Evolutionary conservation across 2,888 invertebrate species (phyloP), one percentile per base, ranked within the genome.

Genomic region (Imbricaverruca yamaguchii): DNA sequence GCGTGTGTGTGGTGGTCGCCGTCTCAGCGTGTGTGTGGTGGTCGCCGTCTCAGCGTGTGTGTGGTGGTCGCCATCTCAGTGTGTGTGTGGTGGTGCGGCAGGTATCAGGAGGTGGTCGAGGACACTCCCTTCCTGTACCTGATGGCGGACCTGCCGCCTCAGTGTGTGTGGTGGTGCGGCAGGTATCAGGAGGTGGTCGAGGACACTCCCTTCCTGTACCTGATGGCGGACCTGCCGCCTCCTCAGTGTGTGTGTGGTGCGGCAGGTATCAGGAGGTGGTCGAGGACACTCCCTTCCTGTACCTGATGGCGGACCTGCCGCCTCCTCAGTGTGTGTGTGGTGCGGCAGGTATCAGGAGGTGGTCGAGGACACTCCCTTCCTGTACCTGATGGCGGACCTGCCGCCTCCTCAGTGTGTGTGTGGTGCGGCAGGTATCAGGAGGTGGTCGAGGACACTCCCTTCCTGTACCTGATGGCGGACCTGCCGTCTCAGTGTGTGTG

Each of bases 201-300:
- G 0, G 95, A 97, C 85, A 94, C 95, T 0, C 97, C 97, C 21
- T 99, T 98, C 88, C 89, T 99, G 78, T 99, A 97, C 88, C 89
- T 99, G 83, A 98, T 98, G 0, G 97, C 98, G 86, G 99, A 99
- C 88, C 89, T 99, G 82, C 99, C 99, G 82, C 99, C 99, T 0
- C 95, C 98, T 0, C 96, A n/a, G n/a, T n/a, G n/a, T n/a, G 67
- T 74, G 39, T 74, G 83, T 91, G 90, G 80, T 94, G 94, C 57
- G 93, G 93, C 39, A 97, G 97, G 85, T 97, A 96, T 86, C 92
- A 92, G 83, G 95, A 96, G 86, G 92, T 92, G 85, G 91, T 92
- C 81, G 94, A 95, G 0, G 95, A 97, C 85, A 94, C 95, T 0
- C 97, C 97, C 21, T 99, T 98, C 88, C 89, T 99, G 78, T 99